Conservation (phyloP, 2,888 invertebrate species). For the Diplolepis rosae region DNA sequence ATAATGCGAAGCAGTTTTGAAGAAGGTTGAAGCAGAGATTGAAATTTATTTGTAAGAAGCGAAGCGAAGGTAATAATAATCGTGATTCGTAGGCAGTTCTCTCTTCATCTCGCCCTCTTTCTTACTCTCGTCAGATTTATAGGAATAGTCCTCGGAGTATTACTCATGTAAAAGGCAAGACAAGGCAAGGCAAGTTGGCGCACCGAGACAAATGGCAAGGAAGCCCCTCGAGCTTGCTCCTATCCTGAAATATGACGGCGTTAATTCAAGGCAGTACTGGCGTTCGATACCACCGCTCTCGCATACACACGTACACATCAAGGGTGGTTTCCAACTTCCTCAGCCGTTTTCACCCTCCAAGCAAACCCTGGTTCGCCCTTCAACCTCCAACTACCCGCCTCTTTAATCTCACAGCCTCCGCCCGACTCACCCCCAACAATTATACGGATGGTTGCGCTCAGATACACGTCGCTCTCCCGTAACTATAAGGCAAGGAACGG, state of each 20-base stretch:
- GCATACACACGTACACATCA: slow-evolving; percentile 41
- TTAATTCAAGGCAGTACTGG: slow-evolving; percentile 69
- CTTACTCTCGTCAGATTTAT: slow-evolving; percentile 45
- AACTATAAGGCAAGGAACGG: slow-evolving; percentile 65
- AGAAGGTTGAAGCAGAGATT: neutral
- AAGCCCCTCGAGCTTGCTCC: slow-evolving; percentile 60
- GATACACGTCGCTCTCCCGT: slow-evolving; percentile 70
- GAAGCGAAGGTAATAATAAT: slow-evolving; percentile 18
- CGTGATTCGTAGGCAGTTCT: slow-evolving; percentile 28
- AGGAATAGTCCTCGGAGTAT: slow-evolving; percentile 56
- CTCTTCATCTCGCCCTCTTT: slow-evolving; percentile 29
- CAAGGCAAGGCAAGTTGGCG: slow-evolving; percentile 43
- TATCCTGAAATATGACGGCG: slow-evolving; percentile 71
- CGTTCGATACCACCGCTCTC: slow-evolving; percentile 59
- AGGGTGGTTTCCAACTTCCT: slow-evolving; percentile 57
- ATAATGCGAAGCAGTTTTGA: neutral
- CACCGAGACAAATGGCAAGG: slow-evolving; percentile 66
- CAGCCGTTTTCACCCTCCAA: slow-evolving; percentile 63
- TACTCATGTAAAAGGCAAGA: slow-evolving; percentile 59
- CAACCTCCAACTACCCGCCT: slow-evolving; percentile 55
- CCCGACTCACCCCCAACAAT: slow-evolving; percentile 64
- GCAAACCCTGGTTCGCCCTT: slow-evolving; percentile 55
- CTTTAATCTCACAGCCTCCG: slow-evolving; percentile 42
- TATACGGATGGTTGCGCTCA: slow-evolving; percentile 71
- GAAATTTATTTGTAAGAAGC: slow-evolving; percentile 21